Conservation (phyloP, 2,797 vertebrate species). For the Centropyge bicolor region DNA sequence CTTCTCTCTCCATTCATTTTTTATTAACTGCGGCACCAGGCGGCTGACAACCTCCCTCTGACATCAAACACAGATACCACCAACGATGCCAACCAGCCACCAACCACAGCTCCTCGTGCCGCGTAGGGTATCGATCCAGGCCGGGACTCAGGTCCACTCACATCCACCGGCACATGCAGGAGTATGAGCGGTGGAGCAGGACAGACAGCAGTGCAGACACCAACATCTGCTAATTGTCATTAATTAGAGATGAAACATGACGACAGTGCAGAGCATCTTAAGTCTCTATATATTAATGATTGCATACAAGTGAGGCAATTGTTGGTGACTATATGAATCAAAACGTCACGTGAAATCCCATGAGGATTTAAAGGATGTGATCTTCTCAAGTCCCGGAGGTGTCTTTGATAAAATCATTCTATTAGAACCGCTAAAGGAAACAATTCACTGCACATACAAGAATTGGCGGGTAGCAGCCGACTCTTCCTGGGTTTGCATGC, state of each 20-base stretch:
- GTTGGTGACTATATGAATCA: slow-evolving; percentile 3
- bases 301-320: background rate
- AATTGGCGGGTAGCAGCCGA: background rate
- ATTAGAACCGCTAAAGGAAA: background rate
- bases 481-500: slow-evolving; percentile 4
- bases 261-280: slow-evolving; percentile 2
- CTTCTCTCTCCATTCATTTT: slow-evolving; percentile 83
- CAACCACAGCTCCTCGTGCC: slow-evolving; percentile 22
- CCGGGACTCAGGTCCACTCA: slow-evolving; percentile 1
- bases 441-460: background rate
- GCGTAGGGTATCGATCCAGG: slow-evolving; percentile 33
- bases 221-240: slow-evolving; percentile 27
- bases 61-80: slow-evolving; percentile 57
- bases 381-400: slow-evolving; percentile 6
- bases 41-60: slow-evolving; percentile 61
- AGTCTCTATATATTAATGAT: slow-evolving; percentile 9
- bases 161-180: slow-evolving; percentile 2
- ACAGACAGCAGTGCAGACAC: slow-evolving; percentile 16
- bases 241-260: slow-evolving; percentile 35
- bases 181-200: background rate
- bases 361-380: background rate
- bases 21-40: slow-evolving; percentile 85
- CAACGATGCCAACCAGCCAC: slow-evolving; percentile 44
- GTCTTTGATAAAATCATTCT: slow-evolving; percentile 2
- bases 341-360: slow-evolving; percentile 10